A percentile compares a stretch with the other conserved stretches of the same genome.
These are phyloP conservation scores for Colius striatus DNA, from an alignment of 2,113 vertebrate species.

Conservation along the genomic window DNA sequence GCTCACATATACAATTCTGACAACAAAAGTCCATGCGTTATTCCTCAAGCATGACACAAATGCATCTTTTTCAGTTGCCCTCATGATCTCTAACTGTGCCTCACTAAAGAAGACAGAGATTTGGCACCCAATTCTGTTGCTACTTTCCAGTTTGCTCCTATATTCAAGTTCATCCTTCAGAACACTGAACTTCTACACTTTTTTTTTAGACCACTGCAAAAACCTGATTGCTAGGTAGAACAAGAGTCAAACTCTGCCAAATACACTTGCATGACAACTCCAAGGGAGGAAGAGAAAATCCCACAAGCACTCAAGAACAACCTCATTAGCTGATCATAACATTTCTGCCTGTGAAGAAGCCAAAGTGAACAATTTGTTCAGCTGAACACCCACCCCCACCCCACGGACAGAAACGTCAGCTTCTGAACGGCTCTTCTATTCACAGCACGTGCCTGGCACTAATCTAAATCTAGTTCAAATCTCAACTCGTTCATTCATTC, in stretches of 20 bases:
- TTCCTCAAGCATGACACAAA: neutral
- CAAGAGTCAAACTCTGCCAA: conserved; percentile 9
- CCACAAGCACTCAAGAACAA: neutral
- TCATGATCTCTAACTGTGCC: neutral
- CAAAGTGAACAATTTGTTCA: conserved; percentile 61
- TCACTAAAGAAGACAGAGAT: neutral
- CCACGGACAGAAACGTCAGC: neutral
- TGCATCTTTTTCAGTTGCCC: neutral
- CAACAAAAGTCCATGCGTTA: neutral
- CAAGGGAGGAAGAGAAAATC: conserved; percentile 21
- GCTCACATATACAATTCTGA: neutral
- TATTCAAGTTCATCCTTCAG: neutral
- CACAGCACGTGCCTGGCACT: neutral
- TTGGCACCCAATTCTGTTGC: neutral
- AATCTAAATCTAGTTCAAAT: neutral
- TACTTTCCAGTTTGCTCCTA: neutral
- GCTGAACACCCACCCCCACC: conserved; percentile 21
- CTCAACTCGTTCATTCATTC: neutral
- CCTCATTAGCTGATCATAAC: conserved; percentile 27
- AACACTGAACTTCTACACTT: neutral
- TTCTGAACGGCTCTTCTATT: conserved; percentile 24
- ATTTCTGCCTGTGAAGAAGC: conserved; percentile 29
- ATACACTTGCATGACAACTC: neutral
- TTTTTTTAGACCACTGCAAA: neutral
- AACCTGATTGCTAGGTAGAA: neutral